Conservation (phyloP, 2,797 vertebrate genomes). For the Chelonia mydas region DNA sequence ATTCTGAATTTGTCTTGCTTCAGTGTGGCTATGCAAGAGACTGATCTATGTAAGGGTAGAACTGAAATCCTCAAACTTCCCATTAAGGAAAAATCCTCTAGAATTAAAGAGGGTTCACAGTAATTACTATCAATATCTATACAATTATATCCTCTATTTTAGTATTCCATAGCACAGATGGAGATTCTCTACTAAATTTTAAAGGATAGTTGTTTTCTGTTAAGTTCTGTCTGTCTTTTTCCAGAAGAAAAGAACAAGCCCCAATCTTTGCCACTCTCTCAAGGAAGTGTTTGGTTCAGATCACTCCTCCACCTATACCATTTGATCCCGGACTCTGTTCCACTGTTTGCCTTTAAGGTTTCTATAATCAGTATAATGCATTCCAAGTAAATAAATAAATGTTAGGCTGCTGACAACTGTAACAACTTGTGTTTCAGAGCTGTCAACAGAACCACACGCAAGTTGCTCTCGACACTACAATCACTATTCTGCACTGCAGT, state of each 20-base stretch:
- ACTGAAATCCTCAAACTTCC: background rate
- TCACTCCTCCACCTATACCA: background rate
- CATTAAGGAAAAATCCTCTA: background rate
- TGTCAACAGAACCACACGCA: background rate
- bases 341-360: background rate
- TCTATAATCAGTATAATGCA: background rate
- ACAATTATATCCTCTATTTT: background rate
- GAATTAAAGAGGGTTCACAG: background rate
- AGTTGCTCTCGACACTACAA: background rate
- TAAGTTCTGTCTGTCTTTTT: background rate
- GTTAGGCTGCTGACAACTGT: rapidly evolving
- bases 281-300: background rate
- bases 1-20: background rate
- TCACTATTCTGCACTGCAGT: rapidly evolving
- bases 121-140: background rate
- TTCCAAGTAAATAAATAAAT: rapidly evolving
- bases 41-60: background rate
- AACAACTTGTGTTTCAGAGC: background rate
- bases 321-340: background rate
- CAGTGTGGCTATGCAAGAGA: background rate
- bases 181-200: background rate
- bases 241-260: background rate
- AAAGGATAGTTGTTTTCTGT: background rate
- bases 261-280: background rate
- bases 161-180: background rate